Conservation (phyloP, 2,888 invertebrate genomes). For the Mystacides longicornis region DNA sequence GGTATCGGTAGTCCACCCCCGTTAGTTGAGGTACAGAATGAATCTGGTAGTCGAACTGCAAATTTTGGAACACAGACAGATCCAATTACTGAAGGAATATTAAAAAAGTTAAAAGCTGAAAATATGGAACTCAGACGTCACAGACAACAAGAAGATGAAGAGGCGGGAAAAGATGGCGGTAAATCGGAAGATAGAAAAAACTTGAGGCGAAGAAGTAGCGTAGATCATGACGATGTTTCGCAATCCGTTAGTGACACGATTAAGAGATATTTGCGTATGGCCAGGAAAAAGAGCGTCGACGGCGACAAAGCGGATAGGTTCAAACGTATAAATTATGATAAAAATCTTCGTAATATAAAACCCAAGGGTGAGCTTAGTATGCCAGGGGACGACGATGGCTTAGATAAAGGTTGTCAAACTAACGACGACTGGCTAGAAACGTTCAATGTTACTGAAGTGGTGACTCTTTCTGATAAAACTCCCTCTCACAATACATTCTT, state of each 20-base stretch:
- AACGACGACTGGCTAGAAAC: conserved; percentile 65
- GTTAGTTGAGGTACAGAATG: conserved; percentile 58
- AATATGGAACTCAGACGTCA: conserved; percentile 41
- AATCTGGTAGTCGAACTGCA: conserved; percentile 46
- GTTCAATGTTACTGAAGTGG: conserved; percentile 38
- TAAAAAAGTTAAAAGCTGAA: conserved; percentile 34
- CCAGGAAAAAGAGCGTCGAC: conserved; percentile 78
- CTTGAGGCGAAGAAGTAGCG: conserved; percentile 62
- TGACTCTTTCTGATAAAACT: conserved; percentile 47
- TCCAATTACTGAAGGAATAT: conserved; percentile 49
- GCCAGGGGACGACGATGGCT: conserved; percentile 70
- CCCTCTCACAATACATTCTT: conserved; percentile 36
- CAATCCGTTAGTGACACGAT: conserved; percentile 84
- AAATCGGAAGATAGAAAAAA: conserved; percentile 37
- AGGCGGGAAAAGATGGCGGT: conserved; percentile 30
- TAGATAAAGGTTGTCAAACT: conserved; percentile 69
- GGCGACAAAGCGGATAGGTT: conserved; percentile 74
- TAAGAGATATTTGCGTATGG: conserved; percentile 79
- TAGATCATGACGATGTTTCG: conserved; percentile 77
- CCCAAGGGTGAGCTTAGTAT: conserved; percentile 68
- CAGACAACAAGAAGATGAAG: conserved; percentile 40
- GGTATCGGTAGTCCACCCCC: conserved; percentile 47
- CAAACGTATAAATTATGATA: conserved; percentile 82
- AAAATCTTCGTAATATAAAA: conserved; percentile 75
- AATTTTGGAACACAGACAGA: conserved; percentile 57